Percentiles rank a stretch among this genome's conserved stretches.
Evolutionary conservation across 1,140 invertebrate genomes (phyloP).

Genomic region (Yoshiicerus persimilis): DNA sequence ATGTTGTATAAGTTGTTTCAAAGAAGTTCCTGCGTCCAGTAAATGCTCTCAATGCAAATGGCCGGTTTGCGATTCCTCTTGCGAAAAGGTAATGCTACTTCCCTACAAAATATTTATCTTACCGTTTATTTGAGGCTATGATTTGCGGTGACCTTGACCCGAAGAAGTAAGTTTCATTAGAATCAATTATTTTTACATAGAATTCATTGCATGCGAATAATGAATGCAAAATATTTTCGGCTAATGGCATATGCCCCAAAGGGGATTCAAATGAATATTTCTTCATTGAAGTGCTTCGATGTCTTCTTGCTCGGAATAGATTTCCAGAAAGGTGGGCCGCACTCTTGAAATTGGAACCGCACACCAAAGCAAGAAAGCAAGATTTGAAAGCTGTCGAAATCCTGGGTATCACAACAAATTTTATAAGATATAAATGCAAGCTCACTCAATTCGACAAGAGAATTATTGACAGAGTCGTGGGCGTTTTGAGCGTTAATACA

Average conservation of each 20-base stretch:
- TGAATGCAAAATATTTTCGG: constrained; percentile 23
- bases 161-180: too few relatives aligned
- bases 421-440: constrained; percentile 32
- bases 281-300: constrained; percentile 28
- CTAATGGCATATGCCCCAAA: background rate
- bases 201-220: constrained; percentile 20
- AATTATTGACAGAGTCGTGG: constrained; percentile 10
- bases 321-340: constrained; percentile 18
- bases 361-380: background rate
- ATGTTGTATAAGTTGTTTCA: constrained; percentile 30
- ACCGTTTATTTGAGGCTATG: background rate
- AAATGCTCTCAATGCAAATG: constrained; percentile 36
- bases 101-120: background rate
- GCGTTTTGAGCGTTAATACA: constrained; percentile 36
- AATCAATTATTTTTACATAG: background rate
- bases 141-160: too few relatives aligned
- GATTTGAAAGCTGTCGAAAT: background rate
- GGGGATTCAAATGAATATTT: constrained; percentile 24
- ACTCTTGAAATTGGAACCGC: constrained; percentile 31
- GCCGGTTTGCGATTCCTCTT: constrained; percentile 32
- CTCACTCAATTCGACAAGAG: background rate
- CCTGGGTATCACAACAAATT: background rate
- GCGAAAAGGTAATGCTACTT: constrained; percentile 8
- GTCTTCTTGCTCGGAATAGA: constrained; percentile 5
- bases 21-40: constrained; percentile 19